These are phyloP conservation scores for Pseudococcus longispinus DNA, from an alignment of 2,888 invertebrate species.

Conservation along the genomic window DNA sequence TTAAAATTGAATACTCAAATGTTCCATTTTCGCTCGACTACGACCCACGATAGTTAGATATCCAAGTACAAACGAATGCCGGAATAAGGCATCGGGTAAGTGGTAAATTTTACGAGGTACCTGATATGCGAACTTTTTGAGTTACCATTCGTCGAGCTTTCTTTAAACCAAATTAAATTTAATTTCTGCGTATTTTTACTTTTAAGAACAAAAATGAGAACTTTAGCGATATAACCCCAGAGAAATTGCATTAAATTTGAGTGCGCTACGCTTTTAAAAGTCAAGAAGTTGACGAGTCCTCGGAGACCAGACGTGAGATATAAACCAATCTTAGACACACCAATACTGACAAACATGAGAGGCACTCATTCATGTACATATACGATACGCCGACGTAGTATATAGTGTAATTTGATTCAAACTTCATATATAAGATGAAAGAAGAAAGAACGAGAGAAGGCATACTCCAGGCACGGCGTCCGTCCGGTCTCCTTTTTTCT, in stretches of 20 bases:
- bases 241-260: constrained; percentile 56
- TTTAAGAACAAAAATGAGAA: constrained; percentile 42
- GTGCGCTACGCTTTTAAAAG: constrained; percentile 55
- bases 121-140: constrained; percentile 23
- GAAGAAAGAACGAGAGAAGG: constrained; percentile 48
- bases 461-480: constrained; percentile 40
- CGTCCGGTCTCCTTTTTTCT: not conserved
- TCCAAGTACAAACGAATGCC: not conserved
- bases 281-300: constrained; percentile 54
- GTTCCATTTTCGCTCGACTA: too few relatives aligned
- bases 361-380: constrained; percentile 17
- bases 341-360: constrained; percentile 17
- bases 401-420: constrained; percentile 53
- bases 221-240: constrained; percentile 42
- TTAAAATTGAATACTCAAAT: not conserved
- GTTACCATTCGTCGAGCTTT: constrained; percentile 15
- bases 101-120: not conserved
- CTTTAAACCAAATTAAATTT: constrained; percentile 28
- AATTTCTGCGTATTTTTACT: constrained; percentile 40
- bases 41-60: too few relatives aligned
- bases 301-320: constrained; percentile 52
- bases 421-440: constrained; percentile 46
- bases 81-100: not conserved
- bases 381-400: constrained; percentile 34
- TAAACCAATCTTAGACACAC: constrained; percentile 51